Evolutionary conservation across 1,140 invertebrate species (phyloP), one percentile per base, ranked within the genome.

Genomic region (Heliothis subflexa): DNA sequence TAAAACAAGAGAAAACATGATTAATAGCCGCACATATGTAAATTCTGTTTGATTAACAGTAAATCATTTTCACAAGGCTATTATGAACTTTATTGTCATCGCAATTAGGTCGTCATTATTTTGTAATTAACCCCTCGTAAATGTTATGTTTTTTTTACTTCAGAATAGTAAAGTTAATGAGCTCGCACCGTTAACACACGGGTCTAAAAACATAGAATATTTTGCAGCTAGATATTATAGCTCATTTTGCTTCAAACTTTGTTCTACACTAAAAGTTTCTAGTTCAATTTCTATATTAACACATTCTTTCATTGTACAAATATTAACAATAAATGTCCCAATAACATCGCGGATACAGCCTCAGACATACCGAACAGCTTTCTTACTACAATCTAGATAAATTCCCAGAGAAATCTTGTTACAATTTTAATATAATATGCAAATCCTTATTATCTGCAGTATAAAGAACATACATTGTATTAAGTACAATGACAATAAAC

Each of bases 401-500:
- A 3, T 18, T 72, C 33, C 3, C 14, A n/a, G 13, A 3, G 13
- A 40, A 73, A 73, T 49, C 71, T 59, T 45, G 71, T 21, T 73
- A 73, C 33, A 59, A n/a, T 73, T 59, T 47, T 59, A 73, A 57
- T 73, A 33, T 73, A 45, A 59, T 59, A 73, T 73, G 71, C 71
- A 73, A 73, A 73, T 73, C 25, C n/a, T 40, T 49, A 73, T 73
- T 73, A 73, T 73, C 71, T 45, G 33, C 16, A 54, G 66, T 5
- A 59, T 49, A 73, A 57, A 72, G 7, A 73, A 55, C 54, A 73
- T 73, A 47, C 71, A 59, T 73, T 73, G 71, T 73, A 59, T 57
- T 50, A 50, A 45, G 59, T 47, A 73, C 71, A 73, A 45, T 47
- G 71, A 59, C 59, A 59, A 73, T 59, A 73, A 73, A 73, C 71